A percentile compares a stretch with the other conserved stretches of the same genome.
Conservation (phyloP, 2,888 invertebrate genomes). For the Aleiodes leptofemur region DNA sequence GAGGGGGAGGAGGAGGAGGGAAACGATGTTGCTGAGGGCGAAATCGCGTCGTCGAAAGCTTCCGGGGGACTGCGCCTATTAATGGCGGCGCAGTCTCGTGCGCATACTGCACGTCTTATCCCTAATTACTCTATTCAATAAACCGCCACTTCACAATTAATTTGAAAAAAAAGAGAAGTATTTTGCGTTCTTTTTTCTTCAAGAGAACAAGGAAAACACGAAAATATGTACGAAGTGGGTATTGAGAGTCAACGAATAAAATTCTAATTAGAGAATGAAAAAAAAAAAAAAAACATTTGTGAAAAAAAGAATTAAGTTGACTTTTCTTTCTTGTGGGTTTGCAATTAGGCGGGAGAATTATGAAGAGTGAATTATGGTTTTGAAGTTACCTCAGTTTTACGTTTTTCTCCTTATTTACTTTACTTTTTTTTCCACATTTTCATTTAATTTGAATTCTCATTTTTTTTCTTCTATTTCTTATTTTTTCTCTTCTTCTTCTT, state of each 20-base stretch:
- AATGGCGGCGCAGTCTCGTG: slow-evolving; percentile 39
- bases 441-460: not conserved
- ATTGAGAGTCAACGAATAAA: not conserved
- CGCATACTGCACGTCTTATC: slow-evolving; percentile 39
- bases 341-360: slow-evolving; percentile 4
- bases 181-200: not conserved
- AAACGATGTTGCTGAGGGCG: slow-evolving; percentile 51
- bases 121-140: slow-evolving; percentile 37
- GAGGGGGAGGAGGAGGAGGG: slow-evolving; percentile 19
- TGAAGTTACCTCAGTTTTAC: slow-evolving; percentile 1
- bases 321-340: not conserved
- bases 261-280: slow-evolving; percentile 10
- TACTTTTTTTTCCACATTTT: too few species aligned
- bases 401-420: not conserved
- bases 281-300: too few species aligned
- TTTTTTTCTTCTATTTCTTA: not conserved
- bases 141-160: slow-evolving; percentile 18
- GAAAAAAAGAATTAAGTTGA: not conserved
- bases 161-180: not conserved
- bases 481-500: not conserved
- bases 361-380: slow-evolving; percentile 6
- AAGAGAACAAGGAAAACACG: not conserved
- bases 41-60: slow-evolving; percentile 46
- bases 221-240: not conserved
- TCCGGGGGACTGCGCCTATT: slow-evolving; percentile 48